These are phyloP conservation scores for Solenodon paradoxus DNA, from an alignment of 2,113 vertebrate species.

Conservation along the genomic window DNA sequence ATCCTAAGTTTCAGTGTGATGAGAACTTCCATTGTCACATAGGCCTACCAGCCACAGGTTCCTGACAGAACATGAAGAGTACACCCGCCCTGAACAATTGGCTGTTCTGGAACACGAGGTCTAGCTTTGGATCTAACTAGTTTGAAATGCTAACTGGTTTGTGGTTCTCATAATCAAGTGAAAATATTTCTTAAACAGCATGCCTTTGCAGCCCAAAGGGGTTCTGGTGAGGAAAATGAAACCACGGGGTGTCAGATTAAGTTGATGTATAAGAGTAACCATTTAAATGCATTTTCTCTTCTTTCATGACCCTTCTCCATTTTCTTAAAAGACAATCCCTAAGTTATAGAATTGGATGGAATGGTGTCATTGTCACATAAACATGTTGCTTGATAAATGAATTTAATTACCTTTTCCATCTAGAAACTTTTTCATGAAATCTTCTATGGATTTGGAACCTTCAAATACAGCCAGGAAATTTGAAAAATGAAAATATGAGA, in stretches of 20 bases:
- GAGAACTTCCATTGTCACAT: neutral
- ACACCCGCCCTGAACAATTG: neutral
- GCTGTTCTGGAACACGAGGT: too few species aligned
- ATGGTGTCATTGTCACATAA: neutral
- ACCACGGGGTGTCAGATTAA: neutral
- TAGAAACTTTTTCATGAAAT: neutral
- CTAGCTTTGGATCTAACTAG: too few species aligned
- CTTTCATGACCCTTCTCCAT: neutral
- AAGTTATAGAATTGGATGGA: neutral
- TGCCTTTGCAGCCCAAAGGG: too few species aligned
- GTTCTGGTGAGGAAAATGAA: too few species aligned
- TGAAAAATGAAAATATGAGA: constrained; percentile 4
- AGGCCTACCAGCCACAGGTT: neutral
- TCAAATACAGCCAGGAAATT: accelerated
- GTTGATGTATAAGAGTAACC: neutral
- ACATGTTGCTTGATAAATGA: neutral
- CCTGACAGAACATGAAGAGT: neutral
- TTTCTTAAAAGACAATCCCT: neutral
- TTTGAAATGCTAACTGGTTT: too few species aligned
- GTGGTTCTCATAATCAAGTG: too few species aligned
- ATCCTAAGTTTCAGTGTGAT: neutral
- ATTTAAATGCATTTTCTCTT: neutral
- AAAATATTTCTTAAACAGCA: too few species aligned
- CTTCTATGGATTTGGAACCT: neutral
- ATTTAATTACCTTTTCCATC: neutral